Conservation (phyloP, 2,888 invertebrate genomes). For the Galerucella nymphaeae region DNA sequence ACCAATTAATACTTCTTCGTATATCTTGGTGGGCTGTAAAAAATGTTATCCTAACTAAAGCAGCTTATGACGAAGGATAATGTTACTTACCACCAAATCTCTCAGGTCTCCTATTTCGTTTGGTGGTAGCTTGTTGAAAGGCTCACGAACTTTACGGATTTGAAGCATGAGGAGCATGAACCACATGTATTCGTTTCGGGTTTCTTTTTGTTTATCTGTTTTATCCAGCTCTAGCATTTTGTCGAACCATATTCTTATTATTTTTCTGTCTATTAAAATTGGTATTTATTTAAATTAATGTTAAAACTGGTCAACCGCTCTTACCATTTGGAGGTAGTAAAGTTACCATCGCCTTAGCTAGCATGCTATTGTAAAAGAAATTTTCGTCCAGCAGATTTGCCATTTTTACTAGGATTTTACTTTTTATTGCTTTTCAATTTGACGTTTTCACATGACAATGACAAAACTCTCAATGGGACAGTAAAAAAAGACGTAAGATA, state of each 20-base stretch:
- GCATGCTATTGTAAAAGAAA: conserved; percentile 64
- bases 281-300: too few relatives aligned
- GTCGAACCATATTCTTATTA: conserved; percentile 62
- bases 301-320: background rate
- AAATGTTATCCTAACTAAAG: background rate
- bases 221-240: conserved; percentile 59
- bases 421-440: background rate
- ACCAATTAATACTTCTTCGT: conserved; percentile 50
- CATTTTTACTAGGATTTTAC: conserved; percentile 24
- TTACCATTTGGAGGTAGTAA: conserved; percentile 62
- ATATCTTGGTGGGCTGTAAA: conserved; percentile 46
- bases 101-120: conserved; percentile 58
- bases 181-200: conserved; percentile 65
- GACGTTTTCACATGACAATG: background rate
- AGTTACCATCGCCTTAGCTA: conserved; percentile 64
- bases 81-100: conserved; percentile 50
- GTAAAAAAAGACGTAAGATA: too few relatives aligned
- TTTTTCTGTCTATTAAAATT: conserved; percentile 47
- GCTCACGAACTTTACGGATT: conserved; percentile 61
- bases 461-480: too few relatives aligned
- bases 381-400: conserved; percentile 55
- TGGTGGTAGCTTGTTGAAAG: conserved; percentile 61
- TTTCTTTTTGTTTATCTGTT: conserved; percentile 53
- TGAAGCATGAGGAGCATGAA: conserved; percentile 64
- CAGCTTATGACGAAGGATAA: too few relatives aligned